Evolutionary conservation across 2,888 invertebrate species (phyloP), one percentile per base, ranked within the genome.

Genomic region (Eueremaeus valkanovi): DNA sequence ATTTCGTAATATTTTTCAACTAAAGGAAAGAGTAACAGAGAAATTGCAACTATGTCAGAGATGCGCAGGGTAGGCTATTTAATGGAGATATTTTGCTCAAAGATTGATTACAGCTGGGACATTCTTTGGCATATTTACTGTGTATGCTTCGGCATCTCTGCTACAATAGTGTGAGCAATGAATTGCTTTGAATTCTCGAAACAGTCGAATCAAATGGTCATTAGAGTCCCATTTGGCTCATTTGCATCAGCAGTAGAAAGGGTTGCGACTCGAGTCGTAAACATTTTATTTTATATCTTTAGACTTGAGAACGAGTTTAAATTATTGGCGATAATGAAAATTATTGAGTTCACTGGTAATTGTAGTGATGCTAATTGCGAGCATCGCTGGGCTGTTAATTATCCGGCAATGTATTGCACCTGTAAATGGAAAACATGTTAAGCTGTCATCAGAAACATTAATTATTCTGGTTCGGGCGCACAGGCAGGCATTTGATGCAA

Each of bases 381-480:
- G 66, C 66, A 66, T 40, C 29, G 58, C 29, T 58, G 58, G 29
- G 58, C 40, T 66, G 66, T 66, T 66, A 66, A 66, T 66, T 36
- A 66, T 40, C 36, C 18, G 13, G 66, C 66, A 66, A 31, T 61
- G 61, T 51, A 51, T 51, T 8, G 51, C 70, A 70, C 70, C 70
- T 70, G 70, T 70, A 42, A 55, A 40, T 70, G 70, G 24, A 70
- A 70, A 70, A 70, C 70, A 70, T 70, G 70, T 29, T 70, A 13
- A 27, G 45, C 70, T 70, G 70, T 70, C 70, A 70, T 70, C 70
- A 70, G 18, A 70, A 45, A 70, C 70, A 70, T 70, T 70, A 70
- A 70, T 70, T 70, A 70, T 70, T 70, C 68, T 68, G 33, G 16
- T 68, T 42, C 45, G 70, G 63, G 36, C 21, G 63, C 33, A 66